phyloP scores from a whole-genome alignment of 1,140 invertebrate genomes.

The Portunus trituberculatus region DNA sequence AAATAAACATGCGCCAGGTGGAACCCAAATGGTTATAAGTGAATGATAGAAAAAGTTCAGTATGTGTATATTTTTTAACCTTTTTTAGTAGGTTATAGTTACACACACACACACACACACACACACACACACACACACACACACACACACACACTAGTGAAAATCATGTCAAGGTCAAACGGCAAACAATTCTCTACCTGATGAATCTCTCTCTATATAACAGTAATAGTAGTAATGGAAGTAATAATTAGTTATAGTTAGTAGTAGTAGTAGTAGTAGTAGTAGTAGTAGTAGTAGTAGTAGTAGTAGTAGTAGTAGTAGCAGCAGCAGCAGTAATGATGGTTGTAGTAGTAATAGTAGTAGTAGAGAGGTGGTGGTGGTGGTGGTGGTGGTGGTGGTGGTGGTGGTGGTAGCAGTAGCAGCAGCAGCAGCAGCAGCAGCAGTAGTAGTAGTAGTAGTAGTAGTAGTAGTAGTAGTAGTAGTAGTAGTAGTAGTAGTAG shows the following conservation, averaged over 20 bases:
- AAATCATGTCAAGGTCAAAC: neutral
- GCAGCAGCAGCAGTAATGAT: neutral
- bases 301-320: slow-evolving; percentile 7
- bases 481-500: slow-evolving; percentile 9
- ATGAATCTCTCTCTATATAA: neutral
- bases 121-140: neutral
- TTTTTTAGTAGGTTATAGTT: neutral
- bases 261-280: neutral
- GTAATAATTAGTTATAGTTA: slow-evolving; percentile 20
- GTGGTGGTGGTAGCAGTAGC: neutral
- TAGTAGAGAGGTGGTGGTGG: neutral
- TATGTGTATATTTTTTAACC: no score
- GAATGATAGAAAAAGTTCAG: no score
- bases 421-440: neutral
- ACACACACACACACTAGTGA: neutral
- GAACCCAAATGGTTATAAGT: no score
- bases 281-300: neutral
- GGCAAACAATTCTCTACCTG: neutral
- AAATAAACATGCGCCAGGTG: no score
- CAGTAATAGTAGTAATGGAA: neutral
- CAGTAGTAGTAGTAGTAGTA: neutral
- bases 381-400: neutral
- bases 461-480: neutral
- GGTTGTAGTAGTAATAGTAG: neutral
- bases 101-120: neutral